phyloP scores from a whole-genome alignment of 2,888 invertebrate species.

The Agrotis exclamationis region DNA sequence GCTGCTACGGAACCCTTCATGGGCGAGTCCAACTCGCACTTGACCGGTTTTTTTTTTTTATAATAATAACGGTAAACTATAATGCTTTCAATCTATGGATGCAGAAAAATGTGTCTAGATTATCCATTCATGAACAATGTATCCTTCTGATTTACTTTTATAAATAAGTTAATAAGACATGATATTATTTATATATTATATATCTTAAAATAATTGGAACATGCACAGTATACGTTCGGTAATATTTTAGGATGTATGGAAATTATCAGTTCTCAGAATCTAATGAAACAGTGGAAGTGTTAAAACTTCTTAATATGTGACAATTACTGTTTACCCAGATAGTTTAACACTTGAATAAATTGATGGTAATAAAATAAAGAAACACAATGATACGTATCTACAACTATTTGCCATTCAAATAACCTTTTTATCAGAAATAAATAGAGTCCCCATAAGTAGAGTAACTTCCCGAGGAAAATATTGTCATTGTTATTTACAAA shows the following conservation, averaged over 20 bases:
- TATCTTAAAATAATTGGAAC: too few species aligned
- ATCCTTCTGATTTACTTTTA: neutral
- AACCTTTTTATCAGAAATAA: constrained; percentile 57
- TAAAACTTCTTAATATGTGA: constrained; percentile 51
- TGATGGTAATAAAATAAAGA: constrained; percentile 68
- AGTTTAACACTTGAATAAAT: constrained; percentile 66
- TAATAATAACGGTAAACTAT: neutral
- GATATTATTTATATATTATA: too few species aligned
- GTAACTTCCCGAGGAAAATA: neutral
- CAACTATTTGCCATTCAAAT: constrained; percentile 53
- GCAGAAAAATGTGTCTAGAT: neutral
- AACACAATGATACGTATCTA: too few species aligned
- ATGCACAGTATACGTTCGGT: too few species aligned
- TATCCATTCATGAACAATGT: neutral
- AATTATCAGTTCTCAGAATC: constrained; percentile 9
- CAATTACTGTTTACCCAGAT: constrained; percentile 48
- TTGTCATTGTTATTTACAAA: neutral
- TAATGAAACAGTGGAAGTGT: constrained; percentile 19
- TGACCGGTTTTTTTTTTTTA: neutral
- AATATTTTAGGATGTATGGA: too few species aligned
- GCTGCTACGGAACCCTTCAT: too few species aligned
- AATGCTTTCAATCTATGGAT: neutral
- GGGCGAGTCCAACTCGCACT: too few species aligned
- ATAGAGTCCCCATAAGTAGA: constrained; percentile 49
- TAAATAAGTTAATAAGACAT: too few species aligned